Base-by-base conservation (phyloP, 2,797 vertebrate genomes). In the Spinus pinus region DNA sequence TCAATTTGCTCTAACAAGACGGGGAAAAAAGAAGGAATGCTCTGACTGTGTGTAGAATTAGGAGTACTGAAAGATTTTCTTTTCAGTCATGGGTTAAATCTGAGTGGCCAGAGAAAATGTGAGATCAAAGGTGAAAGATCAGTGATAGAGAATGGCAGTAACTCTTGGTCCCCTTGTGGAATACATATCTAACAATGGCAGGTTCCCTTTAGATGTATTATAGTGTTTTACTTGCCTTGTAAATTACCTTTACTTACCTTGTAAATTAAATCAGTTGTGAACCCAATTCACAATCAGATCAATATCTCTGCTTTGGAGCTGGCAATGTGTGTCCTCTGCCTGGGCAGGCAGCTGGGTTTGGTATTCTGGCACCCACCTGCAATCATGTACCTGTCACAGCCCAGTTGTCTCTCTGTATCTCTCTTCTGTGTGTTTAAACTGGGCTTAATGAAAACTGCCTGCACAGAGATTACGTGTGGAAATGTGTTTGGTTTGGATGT, bases 151-250 rank as follows among this genome's bases (percentile, higher is more conserved):
- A 65, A 30, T 33, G 31, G 25, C 33, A 62, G 25, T 69, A 79
- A 37, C 28, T 73, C n/a, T n/a, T n/a, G 41, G 6, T n/a, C 79
- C 8, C 16, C 31, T 56, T 60, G 25, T 86, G 51, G 37, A 70
- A 66, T n/a, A 14, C 28, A 9, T 13, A 46, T 13, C 22, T n/a
- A 73, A n/a, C 10, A 0, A 0, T 4, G 7, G 14, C 39, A 58
- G 24, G 19, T 65, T 86, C 46, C 41, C 11, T 81, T 83, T 47
- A n/a, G n/a, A 19, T 66, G 17, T 49, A 6, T 50, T 82, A 8
- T 2, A 24, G 17, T 35, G 10, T 47, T 86, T 91, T 86, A 30
- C 5, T 42, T 49, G 10, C 28, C 27, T 82, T 83, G 30, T 82
- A 33, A 82, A 80, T 80, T 37, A 72, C 20, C 24, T 71, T 81